These are phyloP conservation scores for Limnephilus auricula DNA, from an alignment of 2,888 invertebrate genomes.

Conservation along the genomic window DNA sequence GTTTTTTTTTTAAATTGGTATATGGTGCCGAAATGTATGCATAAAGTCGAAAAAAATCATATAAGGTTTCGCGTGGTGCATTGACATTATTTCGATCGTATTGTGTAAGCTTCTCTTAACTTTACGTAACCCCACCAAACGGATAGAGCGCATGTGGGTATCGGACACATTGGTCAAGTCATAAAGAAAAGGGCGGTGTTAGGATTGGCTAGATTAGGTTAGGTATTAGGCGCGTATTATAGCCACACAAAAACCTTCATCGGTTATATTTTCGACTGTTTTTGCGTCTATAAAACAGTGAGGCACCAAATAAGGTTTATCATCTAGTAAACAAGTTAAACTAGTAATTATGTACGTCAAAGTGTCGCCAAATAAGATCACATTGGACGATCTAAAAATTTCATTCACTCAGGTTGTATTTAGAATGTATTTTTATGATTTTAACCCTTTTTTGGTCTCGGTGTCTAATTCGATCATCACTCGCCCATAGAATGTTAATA, in stretches of 20 bases:
- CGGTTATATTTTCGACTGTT: not conserved
- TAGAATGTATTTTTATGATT: not conserved
- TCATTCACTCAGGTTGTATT: not conserved
- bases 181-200: not conserved
- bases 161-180: too few relatives aligned
- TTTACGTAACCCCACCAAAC: not conserved
- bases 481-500: not conserved
- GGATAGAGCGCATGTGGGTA: too few relatives aligned
- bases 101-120: not conserved
- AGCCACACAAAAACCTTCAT: not conserved
- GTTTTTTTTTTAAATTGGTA: too few relatives aligned
- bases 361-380: conserved; percentile 31
- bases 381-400: not conserved
- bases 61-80: not conserved
- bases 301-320: not conserved
- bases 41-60: not conserved
- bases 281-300: not conserved
- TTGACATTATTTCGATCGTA: not conserved
- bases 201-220: too few relatives aligned
- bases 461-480: not conserved
- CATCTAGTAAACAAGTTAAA: not conserved
- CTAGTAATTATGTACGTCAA: conserved; percentile 32
- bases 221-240: not conserved
- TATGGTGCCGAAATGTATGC: too few relatives aligned
- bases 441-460: not conserved